A percentile compares a stretch with the other conserved stretches of the same genome.
Conservation (phyloP, 2,797 vertebrate genomes). For the Pipistrellus pipistrellus region DNA sequence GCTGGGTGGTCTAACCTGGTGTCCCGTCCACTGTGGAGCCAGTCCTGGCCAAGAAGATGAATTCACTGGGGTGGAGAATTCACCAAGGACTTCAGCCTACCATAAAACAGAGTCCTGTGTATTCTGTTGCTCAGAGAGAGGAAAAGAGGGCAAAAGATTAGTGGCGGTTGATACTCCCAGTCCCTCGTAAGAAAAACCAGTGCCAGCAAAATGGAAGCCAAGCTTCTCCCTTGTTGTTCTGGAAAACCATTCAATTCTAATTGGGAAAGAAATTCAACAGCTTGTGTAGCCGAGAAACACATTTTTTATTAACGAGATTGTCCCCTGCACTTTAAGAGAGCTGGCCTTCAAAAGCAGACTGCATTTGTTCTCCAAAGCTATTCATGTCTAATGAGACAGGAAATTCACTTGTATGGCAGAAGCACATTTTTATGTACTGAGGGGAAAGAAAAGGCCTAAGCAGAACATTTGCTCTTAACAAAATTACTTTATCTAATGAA, state of each 20-base stretch:
- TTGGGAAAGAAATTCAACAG: conserved; percentile 60
- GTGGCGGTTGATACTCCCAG: not conserved
- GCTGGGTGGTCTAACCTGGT: not conserved
- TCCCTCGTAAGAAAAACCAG: not conserved
- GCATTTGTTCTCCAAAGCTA: conserved; percentile 73
- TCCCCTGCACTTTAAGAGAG: conserved; percentile 37
- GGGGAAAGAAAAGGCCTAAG: conserved; percentile 57
- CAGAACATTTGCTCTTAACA: conserved; percentile 71
- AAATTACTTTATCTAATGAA: conserved; percentile 75
- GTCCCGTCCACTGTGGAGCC: not conserved
- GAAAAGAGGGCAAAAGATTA: not conserved
- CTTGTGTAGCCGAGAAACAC: conserved; percentile 62
- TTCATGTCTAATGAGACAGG: conserved; percentile 77
- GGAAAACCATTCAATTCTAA: conserved; percentile 63
- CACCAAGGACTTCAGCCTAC: not conserved
- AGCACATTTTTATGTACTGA: conserved; percentile 57
- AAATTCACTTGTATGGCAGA: conserved; percentile 57
- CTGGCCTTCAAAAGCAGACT: conserved; percentile 71
- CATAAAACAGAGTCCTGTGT: conserved; percentile 13
- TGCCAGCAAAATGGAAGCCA: conserved; percentile 43
- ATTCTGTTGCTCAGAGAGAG: not conserved
- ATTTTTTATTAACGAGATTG: conserved; percentile 73
- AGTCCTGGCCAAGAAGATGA: not conserved
- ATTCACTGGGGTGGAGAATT: not conserved
- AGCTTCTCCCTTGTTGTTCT: conserved; percentile 37